These are phyloP conservation scores for Orius insidiosus DNA, from an alignment of 1,140 invertebrate species.

Conservation along the genomic window DNA sequence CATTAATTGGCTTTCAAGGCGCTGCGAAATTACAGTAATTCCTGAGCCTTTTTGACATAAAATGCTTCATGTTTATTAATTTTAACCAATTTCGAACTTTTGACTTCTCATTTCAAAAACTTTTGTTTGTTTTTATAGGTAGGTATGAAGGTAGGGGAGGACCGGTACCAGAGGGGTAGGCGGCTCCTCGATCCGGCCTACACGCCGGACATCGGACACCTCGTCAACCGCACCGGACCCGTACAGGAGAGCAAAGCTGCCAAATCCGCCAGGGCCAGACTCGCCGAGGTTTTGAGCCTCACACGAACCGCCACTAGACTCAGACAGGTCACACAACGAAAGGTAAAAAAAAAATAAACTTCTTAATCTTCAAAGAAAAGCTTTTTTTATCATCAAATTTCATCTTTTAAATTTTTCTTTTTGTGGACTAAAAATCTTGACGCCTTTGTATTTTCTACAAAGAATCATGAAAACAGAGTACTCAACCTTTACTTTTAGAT, in stretches of 20 bases:
- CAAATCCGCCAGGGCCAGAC: conserved; percentile 24
- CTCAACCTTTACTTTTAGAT: no score
- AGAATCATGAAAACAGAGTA: no score
- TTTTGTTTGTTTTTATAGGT: conserved; percentile 1
- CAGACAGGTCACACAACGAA: conserved; percentile 13
- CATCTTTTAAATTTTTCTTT: not conserved
- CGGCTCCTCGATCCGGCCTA: conserved; percentile 26
- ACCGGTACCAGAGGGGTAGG: conserved; percentile 6
- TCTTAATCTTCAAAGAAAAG: no score
- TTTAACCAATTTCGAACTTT: no score
- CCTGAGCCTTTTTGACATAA: no score
- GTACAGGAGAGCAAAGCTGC: conserved; percentile 14
- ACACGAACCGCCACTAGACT: conserved; percentile 21
- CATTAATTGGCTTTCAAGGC: no score
- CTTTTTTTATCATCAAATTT: no score
- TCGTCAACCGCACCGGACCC: conserved; percentile 29
- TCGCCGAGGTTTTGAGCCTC: conserved; percentile 34
- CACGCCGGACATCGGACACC: conserved; percentile 37
- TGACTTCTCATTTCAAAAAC: no score
- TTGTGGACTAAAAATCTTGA: no score
- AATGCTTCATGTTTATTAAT: no score
- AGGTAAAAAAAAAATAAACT: conserved; percentile 9
- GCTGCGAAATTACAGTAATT: no score
- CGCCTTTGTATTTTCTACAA: no score
- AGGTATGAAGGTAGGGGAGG: conserved; percentile 13